Conservation (phyloP, 2,888 invertebrate species). For the Spodoptera exigua region DNA sequence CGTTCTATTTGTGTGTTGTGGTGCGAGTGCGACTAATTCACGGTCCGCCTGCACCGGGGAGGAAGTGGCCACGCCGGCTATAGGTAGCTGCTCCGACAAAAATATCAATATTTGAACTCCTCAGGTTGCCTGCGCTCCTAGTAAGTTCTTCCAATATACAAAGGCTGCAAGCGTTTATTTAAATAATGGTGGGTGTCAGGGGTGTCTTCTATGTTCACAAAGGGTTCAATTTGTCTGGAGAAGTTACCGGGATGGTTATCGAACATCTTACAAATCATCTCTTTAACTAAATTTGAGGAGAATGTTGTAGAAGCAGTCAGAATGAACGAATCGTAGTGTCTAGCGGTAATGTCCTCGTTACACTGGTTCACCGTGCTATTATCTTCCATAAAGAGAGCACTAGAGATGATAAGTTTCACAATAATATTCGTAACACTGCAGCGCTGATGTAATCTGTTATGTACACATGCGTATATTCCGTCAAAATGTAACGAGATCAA, state of each 20-base stretch:
- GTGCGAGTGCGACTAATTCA: slow-evolving; percentile 56
- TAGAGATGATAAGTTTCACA: slow-evolving; percentile 4
- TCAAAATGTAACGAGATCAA: slow-evolving; percentile 21
- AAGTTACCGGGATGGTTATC: too few species aligned
- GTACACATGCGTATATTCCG: background rate
- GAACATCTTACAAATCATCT: too few species aligned
- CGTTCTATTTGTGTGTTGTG: slow-evolving; percentile 64
- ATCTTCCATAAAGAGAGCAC: background rate
- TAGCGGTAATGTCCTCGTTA: too few species aligned
- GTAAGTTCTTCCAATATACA: slow-evolving; percentile 24
- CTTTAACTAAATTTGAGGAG: too few species aligned
- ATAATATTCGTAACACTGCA: slow-evolving; percentile 1
- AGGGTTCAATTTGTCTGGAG: too few species aligned
- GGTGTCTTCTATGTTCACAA: too few species aligned
- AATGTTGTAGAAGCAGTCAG: too few species aligned
- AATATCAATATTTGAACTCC: slow-evolving; percentile 67
- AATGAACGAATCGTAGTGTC: too few species aligned
- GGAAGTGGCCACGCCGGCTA: slow-evolving; percentile 59
- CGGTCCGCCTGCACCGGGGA: slow-evolving; percentile 57
- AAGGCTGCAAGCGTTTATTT: slow-evolving; percentile 26
- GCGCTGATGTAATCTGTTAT: slow-evolving; percentile 9
- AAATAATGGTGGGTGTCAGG: too few species aligned
- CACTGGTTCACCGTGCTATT: background rate
- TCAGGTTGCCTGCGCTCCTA: slow-evolving; percentile 49
- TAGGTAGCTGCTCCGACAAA: slow-evolving; percentile 58